Base-by-base conservation (phyloP, 1,140 invertebrate genomes). In the Zaprionus ghesquierei region DNA sequence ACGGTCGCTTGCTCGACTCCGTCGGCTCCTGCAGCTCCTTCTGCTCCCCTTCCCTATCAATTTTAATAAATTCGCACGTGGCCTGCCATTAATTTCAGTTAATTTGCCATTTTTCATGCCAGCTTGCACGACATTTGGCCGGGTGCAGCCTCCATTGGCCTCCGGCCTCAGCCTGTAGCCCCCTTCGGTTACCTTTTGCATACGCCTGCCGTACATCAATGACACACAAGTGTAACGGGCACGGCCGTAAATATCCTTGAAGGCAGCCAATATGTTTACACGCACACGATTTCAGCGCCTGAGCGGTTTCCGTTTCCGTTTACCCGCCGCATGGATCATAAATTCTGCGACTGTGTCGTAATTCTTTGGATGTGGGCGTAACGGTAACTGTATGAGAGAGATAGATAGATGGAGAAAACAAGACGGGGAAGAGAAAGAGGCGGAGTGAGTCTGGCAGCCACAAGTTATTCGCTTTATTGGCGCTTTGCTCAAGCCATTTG, bases 31-130 rank as follows among this genome's bases (percentile, higher is more conserved):
- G 1, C n/a, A n/a, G 5, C 13, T 12, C 2, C 20, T 41, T 18
- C 18, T 49, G 20, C 29, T 56, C 54, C 60, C 60, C 80, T 81
- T 29, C 76, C 55, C 76, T 87, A 87, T 87, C 84, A 87, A 87
- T 87, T 87, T 87, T 89, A 87, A 87, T 87, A 87, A 87, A 87
- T 87, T 89, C 69, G 62, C 77, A 64, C 84, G 80, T 84, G 73
- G 69, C 66, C 66, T 44, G 77, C 84, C 84, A 87, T 87, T 87
- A 87, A 89, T 87, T 87, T 89, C 31, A 89, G 84, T 87, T 87
- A 87, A 87, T 87, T 87, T 87, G 79, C 84, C 77, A 87, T 87
- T 87, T 89, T 80, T 87, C 84, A 87, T 87, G 81, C 59, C 82
- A 81, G 63, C 63, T 73, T 63, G 22, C 76, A 84, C 64, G 81